Evolutionary conservation across 2,888 invertebrate genomes (phyloP), one percentile per base, ranked within the genome.

Genomic region (Hirtodrosophila duncani): DNA sequence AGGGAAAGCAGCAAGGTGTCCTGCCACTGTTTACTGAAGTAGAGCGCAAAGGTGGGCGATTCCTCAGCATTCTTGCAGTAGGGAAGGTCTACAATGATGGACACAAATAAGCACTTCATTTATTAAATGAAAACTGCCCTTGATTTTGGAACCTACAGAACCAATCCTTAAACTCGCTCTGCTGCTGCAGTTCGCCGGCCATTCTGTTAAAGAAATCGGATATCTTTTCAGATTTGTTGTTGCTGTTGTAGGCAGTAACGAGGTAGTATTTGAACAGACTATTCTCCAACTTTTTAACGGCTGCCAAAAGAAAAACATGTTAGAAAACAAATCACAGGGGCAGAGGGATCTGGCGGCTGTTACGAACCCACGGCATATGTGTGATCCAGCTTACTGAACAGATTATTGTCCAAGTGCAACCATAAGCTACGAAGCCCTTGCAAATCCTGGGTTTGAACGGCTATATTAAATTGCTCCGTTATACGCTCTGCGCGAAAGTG

Each of bases 161-260:
- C 98, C 98, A 98, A 72, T 98, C 98, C 83, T 93, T 95, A 96
- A 98, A 98, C 84, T 98, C 98, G 51, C 90, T 89, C 84, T 96
- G 96, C 36, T 92, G 92, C 83, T 97, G 96, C 31, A 98, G 86
- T 72, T 97, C 96, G 9, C 92, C 89, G 3, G 95, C 91, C 91
- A 97, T 91, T 88, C 93, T 95, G 6, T 91, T 89, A 83, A 98
- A 94, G 87, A 98, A 98, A 63, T 98, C 98, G 11, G 91, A 89
- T 42, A 97, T 91, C 86, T 94, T 94, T 23, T 98, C 98, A 42
- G 91, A 89, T 65, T 93, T 93, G 64, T 92, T 94, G 58, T 93
- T 94, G 14, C 92, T 91, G n/a, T n/a, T n/a, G 17, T 90, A 91
- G 13, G 97, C 96, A 79, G 94, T 95, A 8, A 98, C 93, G 49